Conservation (phyloP, 2,888 invertebrate species). For the Acanthosepion esculentum region DNA sequence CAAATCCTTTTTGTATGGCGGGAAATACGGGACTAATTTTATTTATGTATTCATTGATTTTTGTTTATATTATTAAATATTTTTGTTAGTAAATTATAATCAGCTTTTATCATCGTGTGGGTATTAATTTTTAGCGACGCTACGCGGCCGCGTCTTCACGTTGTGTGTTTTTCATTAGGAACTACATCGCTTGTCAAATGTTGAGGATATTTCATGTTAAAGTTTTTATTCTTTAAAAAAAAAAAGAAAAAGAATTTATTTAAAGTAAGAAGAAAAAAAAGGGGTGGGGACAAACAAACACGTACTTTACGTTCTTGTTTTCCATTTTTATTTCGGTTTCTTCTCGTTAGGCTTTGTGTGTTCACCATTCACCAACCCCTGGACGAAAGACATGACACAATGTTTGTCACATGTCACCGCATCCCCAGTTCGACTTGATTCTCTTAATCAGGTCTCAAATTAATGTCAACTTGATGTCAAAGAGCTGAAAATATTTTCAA, state of each 20-base stretch:
- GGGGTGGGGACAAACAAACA: too few relatives aligned
- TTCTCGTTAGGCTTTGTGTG: neutral
- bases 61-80: too few relatives aligned
- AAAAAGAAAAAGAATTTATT: neutral
- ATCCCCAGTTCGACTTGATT: neutral
- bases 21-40: too few relatives aligned
- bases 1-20: too few relatives aligned
- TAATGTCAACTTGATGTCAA: neutral
- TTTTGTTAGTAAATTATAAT: too few relatives aligned
- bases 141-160: too few relatives aligned
- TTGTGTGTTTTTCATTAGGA: neutral
- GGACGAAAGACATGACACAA: neutral
- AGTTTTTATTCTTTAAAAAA: neutral
- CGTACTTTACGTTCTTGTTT: neutral
- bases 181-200: neutral
- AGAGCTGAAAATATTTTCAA: conserved; percentile 11
- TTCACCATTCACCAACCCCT: neutral
- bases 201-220: neutral
- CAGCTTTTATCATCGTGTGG: neutral
- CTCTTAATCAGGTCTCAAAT: neutral
- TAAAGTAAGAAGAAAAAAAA: too few relatives aligned
- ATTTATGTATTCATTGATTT: too few relatives aligned
- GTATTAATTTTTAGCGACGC: neutral
- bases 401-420: neutral
- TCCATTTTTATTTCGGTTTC: neutral